Evolutionary conservation across 1,140 invertebrate species (phyloP), one percentile per base, ranked within the genome.

Genomic region (Heliothis subflexa): DNA sequence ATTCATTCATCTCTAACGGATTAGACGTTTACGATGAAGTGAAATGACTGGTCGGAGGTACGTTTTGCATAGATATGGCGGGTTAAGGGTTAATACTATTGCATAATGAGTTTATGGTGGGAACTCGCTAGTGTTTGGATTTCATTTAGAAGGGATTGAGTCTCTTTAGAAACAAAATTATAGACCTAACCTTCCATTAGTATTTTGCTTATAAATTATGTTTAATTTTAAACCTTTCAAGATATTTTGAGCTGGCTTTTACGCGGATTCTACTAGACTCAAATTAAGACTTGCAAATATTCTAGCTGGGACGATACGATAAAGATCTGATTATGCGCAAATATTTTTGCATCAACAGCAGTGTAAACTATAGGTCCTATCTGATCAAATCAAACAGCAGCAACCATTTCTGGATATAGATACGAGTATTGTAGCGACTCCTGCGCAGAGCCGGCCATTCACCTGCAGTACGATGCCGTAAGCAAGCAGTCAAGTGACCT

Each of bases 401-500:
- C 33, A 47, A 40, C 62, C 62, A 47, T 47, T 66, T 66, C 62
- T 66, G 62, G 62, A 66, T 66, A 47, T 66, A 66, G 62, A 66
- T 66, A n/a, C n/a, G n/a, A n/a, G n/a, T n/a, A 66, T 47, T 66
- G 40, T 66, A 66, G 62, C 62, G 62, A 66, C 62, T 75, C 73
- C 73, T 64, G 73, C 59, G 21, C 47, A 16, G 40, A 75, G 73
- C 13, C 73, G 73, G 73, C 59, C 73, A 75, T 75, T 75, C 73
- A 75, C 73, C 73, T 75, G 73, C 73, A 75, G 45, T 59, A 52
- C 25, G 73, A 75, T 75, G 73, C 73, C 73, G 73, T 75, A 75
- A 75, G 73, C 73, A 49, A 33, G 21, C 21, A 25, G 59, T 49
- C 66, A 12, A 21, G 49, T 59, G 73, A 75, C 73, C 73, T 75